Evolutionary conservation across 2,888 invertebrate species (phyloP), one percentile per base, ranked within the genome.

Genomic region (Coelogynopora nodosa): DNA sequence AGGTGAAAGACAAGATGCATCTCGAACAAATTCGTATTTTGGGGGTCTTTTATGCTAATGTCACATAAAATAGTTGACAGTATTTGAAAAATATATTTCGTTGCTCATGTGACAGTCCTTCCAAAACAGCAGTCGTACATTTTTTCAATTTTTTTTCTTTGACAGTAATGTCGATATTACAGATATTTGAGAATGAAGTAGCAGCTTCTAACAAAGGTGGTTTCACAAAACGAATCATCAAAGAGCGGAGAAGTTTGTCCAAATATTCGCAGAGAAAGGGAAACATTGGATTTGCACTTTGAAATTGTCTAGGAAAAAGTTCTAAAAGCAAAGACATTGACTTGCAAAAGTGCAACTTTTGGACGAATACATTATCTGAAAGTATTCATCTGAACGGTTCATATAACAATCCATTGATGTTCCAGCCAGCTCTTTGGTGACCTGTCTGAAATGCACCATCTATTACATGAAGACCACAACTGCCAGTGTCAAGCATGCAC

Each of bases 361-460:
- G 27, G 80, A 29, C 5, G 10, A 80, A n/a, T 23, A 80, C 2
- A 80, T 80, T 27, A n/a, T 80, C 80, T 27, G 26, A 23, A 23
- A 80, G 29, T 26, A n/a, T 10, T 49, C 49, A 5, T 10, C 5
- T 49, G 18, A 18, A 49, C 49, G 49, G 5, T 49, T 49, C 49
- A 18, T 49, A 49, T n/a, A n/a, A 49, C 5, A 49, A 49, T 26
- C 80, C 23, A 29, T 80, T 80, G 26, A 80, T 26, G 27, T 80
- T 23, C 89, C 90, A 90, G 0, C 87, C 82, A 13, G 88, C 88
- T 84, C 85, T 87, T 26, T 87, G 88, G n/a, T 89, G 88, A 0
- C 89, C 90, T 10, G 89, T 88, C 88, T 90, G 89, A 29, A 90
- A 90, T 23, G 89, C 89, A n/a, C 89, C 89, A 88, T 90, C 89